Conservation (phyloP, 2,113 vertebrate genomes). For the Cacatua alba region DNA sequence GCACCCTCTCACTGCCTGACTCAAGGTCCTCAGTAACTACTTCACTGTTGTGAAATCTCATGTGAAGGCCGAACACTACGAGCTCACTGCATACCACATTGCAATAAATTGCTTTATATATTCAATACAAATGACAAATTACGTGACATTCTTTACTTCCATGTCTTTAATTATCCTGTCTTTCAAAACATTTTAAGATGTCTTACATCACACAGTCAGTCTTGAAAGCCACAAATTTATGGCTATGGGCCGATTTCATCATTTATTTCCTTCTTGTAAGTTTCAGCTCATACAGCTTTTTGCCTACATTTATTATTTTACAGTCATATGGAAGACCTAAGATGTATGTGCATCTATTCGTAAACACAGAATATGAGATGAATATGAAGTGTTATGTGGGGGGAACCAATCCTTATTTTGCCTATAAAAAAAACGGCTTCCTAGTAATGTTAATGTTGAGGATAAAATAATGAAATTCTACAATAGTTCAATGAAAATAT, state of each 20-base stretch:
- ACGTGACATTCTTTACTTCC: slow-evolving; percentile 28
- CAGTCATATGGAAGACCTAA: not conserved
- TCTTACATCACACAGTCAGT: not conserved
- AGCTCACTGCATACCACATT: not conserved
- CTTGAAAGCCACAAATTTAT: slow-evolving; percentile 16
- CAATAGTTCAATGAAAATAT: not conserved
- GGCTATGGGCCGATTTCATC: not conserved
- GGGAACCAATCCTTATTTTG: not conserved
- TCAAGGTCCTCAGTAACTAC: not conserved
- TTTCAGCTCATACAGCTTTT: not conserved
- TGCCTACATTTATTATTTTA: not conserved
- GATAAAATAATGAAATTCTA: not conserved
- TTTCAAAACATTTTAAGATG: slow-evolving; percentile 47
- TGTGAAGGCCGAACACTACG: slow-evolving; percentile 12
- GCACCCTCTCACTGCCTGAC: not conserved
- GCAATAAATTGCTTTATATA: slow-evolving; percentile 35
- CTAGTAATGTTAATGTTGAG: not conserved
- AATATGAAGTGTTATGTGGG: not conserved
- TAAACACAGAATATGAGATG: not conserved
- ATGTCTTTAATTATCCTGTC: slow-evolving; percentile 42
- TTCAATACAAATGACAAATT: slow-evolving; percentile 49
- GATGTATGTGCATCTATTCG: not conserved
- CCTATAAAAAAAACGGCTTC: not conserved
- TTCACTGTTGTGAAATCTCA: slow-evolving; percentile 15
- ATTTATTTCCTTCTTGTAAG: not conserved